phyloP scores from a whole-genome alignment of 2,113 vertebrate species.

The Siniperca knerii region DNA sequence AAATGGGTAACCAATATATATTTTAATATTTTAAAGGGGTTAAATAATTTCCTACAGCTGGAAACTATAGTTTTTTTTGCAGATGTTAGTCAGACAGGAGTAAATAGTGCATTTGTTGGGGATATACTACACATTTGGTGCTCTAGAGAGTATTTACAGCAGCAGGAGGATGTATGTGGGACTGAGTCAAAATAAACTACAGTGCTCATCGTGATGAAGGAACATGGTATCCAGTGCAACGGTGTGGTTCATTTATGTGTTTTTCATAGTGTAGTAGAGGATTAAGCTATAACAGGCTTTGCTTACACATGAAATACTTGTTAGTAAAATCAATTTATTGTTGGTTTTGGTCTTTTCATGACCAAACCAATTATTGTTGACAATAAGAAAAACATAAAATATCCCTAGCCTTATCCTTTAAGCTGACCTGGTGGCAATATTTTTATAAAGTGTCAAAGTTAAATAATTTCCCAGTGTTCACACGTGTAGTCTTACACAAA shows the following conservation, averaged over 20 bases:
- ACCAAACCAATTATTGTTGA: not conserved
- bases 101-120: constrained; percentile 14
- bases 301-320: not conserved
- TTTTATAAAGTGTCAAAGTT: not conserved
- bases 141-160: constrained; percentile 12
- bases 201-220: not conserved
- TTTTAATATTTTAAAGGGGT: constrained; percentile 20
- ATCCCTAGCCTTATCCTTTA: not conserved
- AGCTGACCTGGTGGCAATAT: not conserved
- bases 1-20: not conserved
- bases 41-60: not conserved
- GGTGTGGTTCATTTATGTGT: not conserved
- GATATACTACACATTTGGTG: not conserved
- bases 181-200: not conserved
- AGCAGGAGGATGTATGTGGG: not conserved
- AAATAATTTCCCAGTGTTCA: not conserved
- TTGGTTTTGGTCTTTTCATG: not conserved
- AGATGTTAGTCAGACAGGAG: constrained; percentile 15
- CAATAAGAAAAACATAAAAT: not conserved
- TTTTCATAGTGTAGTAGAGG: not conserved
- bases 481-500: not conserved
- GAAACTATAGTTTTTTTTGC: not conserved
- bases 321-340: not conserved
- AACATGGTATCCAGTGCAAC: not conserved
- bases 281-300: not conserved